Evolutionary conservation across 1,140 invertebrate genomes (phyloP), one percentile per base, ranked within the genome.

Genomic region (Hyposmocoma kahamanoa): DNA sequence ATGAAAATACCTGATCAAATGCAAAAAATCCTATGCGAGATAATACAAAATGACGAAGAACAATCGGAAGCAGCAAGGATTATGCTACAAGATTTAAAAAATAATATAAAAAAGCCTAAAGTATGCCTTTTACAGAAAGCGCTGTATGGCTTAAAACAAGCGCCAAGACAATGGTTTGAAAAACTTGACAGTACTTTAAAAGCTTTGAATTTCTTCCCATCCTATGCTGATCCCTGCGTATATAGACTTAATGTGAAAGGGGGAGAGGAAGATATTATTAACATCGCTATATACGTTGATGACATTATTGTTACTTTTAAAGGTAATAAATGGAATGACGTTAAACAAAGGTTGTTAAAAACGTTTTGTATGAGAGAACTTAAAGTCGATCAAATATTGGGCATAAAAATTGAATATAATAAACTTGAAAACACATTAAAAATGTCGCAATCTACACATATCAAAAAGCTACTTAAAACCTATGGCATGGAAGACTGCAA

Each of bases 241-340:
- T 79, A 56, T 62, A 32, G 44, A 34, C 67, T 71, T 43, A 56
- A 39, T 42, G 42, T 62, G 43, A 44, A 61, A 15, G 39, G 54
- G n/a, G n/a, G n/a, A n/a, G n/a, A n/a, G n/a, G n/a, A n/a, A 13
- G 22, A 26, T 34, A 59, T 48, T 26, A 61, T 60, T 19, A 68
- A 60, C 41, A 51, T 79, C 2, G 54, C 67, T 46, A 19, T 76
- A 3, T 76, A 69, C 68, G 76, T 80, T 2, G 72, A 76, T 62
- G 73, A 81, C 63, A 58, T 72, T 34, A 61, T 82, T 39, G 43
- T 74, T 36, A 67, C 63, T 58, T 72, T 56, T 11, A 73, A 72
- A 48, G 51, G 59, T 47, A 28, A 56, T 41, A 17, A 39, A 8
- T 38, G 60, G 42, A 44, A 42, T 24, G 17, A 22, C 13, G 4